Evolutionary conservation across 2,113 vertebrate genomes (phyloP).

Genomic region (Odocoileus virginianus): DNA sequence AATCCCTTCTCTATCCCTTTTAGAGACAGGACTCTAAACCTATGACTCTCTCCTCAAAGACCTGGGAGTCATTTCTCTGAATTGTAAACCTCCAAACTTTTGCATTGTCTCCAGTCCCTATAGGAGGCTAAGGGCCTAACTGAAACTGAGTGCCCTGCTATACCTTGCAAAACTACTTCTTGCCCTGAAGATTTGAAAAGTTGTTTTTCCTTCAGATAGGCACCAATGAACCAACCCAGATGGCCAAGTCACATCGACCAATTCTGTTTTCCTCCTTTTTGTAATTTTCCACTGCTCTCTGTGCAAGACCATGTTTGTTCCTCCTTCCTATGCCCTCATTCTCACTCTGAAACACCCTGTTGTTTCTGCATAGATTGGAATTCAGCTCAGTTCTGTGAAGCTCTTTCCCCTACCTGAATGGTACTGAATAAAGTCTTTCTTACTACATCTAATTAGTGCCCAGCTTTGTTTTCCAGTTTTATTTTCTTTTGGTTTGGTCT

Average conservation of each 20-base stretch:
- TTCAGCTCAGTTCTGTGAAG: neutral
- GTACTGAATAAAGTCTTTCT: neutral
- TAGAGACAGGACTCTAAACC: neutral
- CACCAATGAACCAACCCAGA: neutral
- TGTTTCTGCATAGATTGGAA: neutral
- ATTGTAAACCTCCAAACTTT: neutral
- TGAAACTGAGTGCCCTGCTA: neutral
- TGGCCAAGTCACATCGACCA: neutral
- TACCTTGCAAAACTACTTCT: neutral
- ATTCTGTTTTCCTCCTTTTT: neutral
- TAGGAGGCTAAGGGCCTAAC: neutral
- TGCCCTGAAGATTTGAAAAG: neutral
- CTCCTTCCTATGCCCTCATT: neutral
- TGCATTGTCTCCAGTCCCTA: neutral
- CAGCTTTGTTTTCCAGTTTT: neutral
- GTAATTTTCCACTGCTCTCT: neutral
- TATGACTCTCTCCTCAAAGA: neutral
- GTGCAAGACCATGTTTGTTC: rapidly evolving
- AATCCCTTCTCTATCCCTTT: neutral
- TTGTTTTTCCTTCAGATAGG: neutral
- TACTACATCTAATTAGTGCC: neutral
- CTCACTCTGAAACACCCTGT: neutral
- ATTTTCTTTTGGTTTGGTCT: neutral
- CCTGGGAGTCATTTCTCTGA: neutral
- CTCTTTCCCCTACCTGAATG: rapidly evolving